Base-by-base conservation (phyloP, 2,888 invertebrate genomes). In the Lasioglossum lativentre region DNA sequence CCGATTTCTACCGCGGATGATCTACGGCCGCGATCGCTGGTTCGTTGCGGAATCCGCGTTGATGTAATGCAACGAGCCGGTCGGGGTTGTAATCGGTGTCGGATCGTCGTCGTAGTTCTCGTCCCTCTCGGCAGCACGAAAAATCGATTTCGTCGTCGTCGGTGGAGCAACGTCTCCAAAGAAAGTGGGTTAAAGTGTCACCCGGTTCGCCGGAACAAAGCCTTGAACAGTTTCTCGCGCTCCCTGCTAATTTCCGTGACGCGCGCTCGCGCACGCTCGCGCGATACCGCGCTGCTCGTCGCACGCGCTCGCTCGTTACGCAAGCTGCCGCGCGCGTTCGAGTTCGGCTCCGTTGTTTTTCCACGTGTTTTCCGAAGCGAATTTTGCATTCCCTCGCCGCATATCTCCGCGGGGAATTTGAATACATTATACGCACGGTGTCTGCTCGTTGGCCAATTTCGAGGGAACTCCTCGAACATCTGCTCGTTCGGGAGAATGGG, bases 111-210 rank as follows among this genome's bases (percentile, higher is more conserved):
- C 63, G 56, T n/a, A n/a, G n/a, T 71, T 30, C 52, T 4, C 38
- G 68, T 66, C 47, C 16, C 16, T 27, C 6, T 56, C 27, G 30
- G 23, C 16, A n/a, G n/a, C 47, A 52, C 68, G 75, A 56, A 76
- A 68, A 76, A 76, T 70, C 52, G 68, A 75, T 56, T 70, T 45
- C 56, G 73, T 68, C 30, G 47, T 38, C n/a, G 47, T 34, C 30
- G 38, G 34, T 40, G 80, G 38, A 68, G 77, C 78, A 74, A 70
- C 79, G 38, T 42, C 40, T 72, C 71, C 40, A n/a, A 66, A 82
- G 77, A 75, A 79, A 82, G 52, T 78, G 68, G 78, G 82, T 85
- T 75, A 75, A 82, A 85, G 74, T 75, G 75, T 38, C 75, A 40
- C 71, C 16, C 82, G 74, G 70, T 75, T 38, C 63, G 73, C 45